Conservation (phyloP, 2,888 invertebrate species). For the Charanyca ferruginea region DNA sequence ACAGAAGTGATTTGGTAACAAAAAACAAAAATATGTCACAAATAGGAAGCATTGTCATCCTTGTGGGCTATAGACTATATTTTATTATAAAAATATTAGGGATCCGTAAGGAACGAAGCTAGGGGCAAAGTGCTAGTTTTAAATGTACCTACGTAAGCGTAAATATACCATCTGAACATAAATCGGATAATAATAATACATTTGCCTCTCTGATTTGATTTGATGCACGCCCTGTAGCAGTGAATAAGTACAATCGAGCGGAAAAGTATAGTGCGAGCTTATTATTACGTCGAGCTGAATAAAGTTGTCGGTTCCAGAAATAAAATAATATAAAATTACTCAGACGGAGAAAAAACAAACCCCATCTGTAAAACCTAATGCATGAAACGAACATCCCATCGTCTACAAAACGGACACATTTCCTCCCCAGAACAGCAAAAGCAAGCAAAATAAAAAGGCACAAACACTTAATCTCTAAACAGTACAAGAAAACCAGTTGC, state of each 20-base stretch:
- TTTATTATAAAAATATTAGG: too few species aligned
- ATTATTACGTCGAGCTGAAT: background rate
- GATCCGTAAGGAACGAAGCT: too few species aligned
- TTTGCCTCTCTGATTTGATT: constrained; percentile 59
- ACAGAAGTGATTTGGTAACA: constrained; percentile 35
- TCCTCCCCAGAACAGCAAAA: constrained; percentile 25
- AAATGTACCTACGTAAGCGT: too few species aligned
- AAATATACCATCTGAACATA: background rate
- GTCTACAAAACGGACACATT: constrained; percentile 33
- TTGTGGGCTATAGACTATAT: too few species aligned
- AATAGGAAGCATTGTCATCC: too few species aligned
- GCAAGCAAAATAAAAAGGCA: constrained; percentile 49
- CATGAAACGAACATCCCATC: background rate
- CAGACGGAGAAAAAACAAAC: background rate
- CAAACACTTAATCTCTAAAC: constrained; percentile 67
- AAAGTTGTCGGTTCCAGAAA: background rate
- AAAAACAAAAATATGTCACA: too few species aligned
- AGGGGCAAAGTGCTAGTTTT: too few species aligned
- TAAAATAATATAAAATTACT: rapidly evolving
- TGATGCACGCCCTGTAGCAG: constrained; percentile 68
- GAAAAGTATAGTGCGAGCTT: constrained; percentile 49
- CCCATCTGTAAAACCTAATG: background rate
- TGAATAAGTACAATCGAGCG: constrained; percentile 65
- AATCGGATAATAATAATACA: constrained; percentile 43
- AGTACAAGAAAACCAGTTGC: constrained; percentile 78